Percentiles rank a stretch among this genome's conserved stretches.
These are phyloP conservation scores for Hedychridium roseum DNA, from an alignment of 2,888 invertebrate species.

Conservation along the genomic window DNA sequence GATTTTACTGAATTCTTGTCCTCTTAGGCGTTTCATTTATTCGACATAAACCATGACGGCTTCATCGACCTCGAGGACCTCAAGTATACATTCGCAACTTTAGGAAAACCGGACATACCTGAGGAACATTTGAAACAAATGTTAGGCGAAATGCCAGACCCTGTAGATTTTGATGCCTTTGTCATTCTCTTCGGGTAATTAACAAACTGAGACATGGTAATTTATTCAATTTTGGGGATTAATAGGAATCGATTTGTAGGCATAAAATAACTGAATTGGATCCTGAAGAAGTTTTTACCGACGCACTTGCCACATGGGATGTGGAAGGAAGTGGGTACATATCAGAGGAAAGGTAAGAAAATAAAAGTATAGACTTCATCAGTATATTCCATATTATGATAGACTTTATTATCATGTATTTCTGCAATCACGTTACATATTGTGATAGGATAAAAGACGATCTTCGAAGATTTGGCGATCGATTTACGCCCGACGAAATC, in stretches of 20 bases:
- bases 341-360: slow-evolving; percentile 69
- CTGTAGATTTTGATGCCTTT: slow-evolving; percentile 72
- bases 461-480: slow-evolving; percentile 73
- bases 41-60: slow-evolving; percentile 74
- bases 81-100: slow-evolving; percentile 69
- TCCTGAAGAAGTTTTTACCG: slow-evolving; percentile 71
- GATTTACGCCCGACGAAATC: slow-evolving; percentile 71
- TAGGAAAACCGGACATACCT: slow-evolving; percentile 68
- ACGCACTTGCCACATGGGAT: slow-evolving; percentile 74
- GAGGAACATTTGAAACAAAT: slow-evolving; percentile 70
- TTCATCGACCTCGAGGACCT: slow-evolving; percentile 73
- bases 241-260: slow-evolving; percentile 6
- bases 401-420: neutral
- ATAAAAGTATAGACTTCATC: neutral
- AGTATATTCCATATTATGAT: neutral
- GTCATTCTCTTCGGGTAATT: slow-evolving; percentile 68
- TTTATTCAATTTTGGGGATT: neutral
- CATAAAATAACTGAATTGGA: slow-evolving; percentile 71
- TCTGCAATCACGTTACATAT: neutral
- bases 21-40: slow-evolving; percentile 70
- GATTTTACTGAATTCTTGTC: neutral
- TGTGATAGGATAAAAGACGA: slow-evolving; percentile 71
- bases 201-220: neutral
- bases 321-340: slow-evolving; percentile 70
- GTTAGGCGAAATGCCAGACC: slow-evolving; percentile 71